Evolutionary conservation across 2,113 vertebrate species (phyloP).

Genomic region (Podilymbus podiceps): DNA sequence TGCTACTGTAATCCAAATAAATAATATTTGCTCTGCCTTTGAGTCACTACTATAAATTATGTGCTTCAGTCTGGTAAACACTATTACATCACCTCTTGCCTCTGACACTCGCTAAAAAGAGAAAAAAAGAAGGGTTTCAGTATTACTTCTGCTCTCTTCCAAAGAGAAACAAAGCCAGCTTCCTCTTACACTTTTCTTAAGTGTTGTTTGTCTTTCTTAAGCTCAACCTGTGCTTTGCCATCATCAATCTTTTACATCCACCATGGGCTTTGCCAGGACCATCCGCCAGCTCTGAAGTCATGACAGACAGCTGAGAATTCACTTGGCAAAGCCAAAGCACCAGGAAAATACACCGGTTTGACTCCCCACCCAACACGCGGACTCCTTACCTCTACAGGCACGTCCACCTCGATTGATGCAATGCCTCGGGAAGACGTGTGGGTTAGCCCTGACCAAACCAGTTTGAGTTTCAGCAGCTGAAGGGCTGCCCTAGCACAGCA

Average conservation of each 20-base stretch:
- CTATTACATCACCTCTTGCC: conserved; percentile 37
- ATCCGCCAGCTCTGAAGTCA: neutral
- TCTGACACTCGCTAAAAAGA: neutral
- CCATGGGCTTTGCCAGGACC: neutral
- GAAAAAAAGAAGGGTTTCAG: neutral
- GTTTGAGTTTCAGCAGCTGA: neutral
- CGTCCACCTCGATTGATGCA: neutral
- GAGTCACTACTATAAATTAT: conserved; percentile 49
- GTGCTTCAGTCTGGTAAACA: conserved; percentile 36
- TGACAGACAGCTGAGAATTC: neutral
- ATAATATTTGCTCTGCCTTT: conserved; percentile 23
- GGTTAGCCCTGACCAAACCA: neutral
- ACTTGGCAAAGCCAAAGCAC: neutral
- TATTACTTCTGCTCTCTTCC: conserved; percentile 36
- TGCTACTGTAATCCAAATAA: conserved; percentile 15
- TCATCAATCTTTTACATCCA: neutral
- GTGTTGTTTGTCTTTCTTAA: neutral
- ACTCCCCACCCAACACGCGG: accelerated
- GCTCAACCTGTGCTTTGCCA: neutral
- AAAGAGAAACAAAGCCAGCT: neutral
- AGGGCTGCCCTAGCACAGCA: neutral
- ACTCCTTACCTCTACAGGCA: neutral
- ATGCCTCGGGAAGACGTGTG: accelerated
- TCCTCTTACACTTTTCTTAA: neutral
- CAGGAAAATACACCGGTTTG: neutral